Evolutionary conservation across 2,888 invertebrate species (phyloP), one percentile per base, ranked within the genome.

Genomic region (Empis livida): DNA sequence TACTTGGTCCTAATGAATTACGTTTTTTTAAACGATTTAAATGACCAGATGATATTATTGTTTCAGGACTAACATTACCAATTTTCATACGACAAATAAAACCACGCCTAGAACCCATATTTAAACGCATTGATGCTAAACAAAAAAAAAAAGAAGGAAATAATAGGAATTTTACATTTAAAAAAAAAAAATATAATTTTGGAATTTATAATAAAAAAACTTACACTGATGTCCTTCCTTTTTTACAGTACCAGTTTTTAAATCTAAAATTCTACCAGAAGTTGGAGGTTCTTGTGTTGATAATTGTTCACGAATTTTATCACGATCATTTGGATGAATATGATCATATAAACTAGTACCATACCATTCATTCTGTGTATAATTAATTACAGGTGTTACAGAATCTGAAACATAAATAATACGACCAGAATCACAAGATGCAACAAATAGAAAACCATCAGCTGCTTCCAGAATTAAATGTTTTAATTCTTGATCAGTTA

Each of bases 31-130:
- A 75, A 49, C 93, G 79, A 60, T 89, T 88, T 44, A 90, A 73
- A 59, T 87, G 89, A 5, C 78, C 78, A 10, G 76, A 75, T 6
- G 79, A 78, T 27, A 27, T 27, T 80, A 85, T 81, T 57, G 77
- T 76, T 56, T 83, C 82, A 1, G 80, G 71, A 40, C 73, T 71
- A 58, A 73, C 77, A 56, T 83, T 87, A 32, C 93, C 93, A 56
- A 93, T 85, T 69, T 89, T 88, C 92, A 96, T 90, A 52, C 96
- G 84, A 70, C 95, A 95, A 61, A 96, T 96, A 73, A 96, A 96
- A 8, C 94, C 94, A 59, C 96, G 80, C 52, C 95, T 78, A 13
- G 94, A 93, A 8, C 95, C 94, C 93, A 96, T 94, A 68, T 93
- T 93, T 57, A 95, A 75, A 50, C 95, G 78, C 80, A 93, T 90